Evolutionary conservation across 2,888 invertebrate species (phyloP).

Genomic region (Emesis russula): DNA sequence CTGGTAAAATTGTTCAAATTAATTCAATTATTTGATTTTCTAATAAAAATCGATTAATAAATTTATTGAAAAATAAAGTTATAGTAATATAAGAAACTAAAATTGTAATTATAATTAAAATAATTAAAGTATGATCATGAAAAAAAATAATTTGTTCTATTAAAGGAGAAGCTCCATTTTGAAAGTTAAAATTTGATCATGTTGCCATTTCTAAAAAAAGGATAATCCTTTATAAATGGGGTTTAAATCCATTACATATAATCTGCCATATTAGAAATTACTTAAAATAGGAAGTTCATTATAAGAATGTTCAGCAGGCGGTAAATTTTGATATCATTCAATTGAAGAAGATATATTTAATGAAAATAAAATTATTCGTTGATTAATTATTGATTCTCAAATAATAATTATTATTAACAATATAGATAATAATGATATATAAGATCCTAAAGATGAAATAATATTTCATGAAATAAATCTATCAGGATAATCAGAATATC

Average conservation of each 20-base stretch:
- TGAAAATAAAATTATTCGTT: slow-evolving; percentile 94
- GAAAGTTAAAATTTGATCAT: slow-evolving; percentile 96
- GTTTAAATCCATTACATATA: slow-evolving; percentile 97
- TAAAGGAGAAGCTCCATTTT: slow-evolving; percentile 96
- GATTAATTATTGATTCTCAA: slow-evolving; percentile 96
- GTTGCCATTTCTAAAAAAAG: slow-evolving; percentile 97
- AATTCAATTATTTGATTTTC: slow-evolving; percentile 96
- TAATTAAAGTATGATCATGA: slow-evolving; percentile 96
- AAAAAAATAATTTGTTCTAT: slow-evolving; percentile 97
- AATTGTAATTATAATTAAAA: slow-evolving; percentile 96
- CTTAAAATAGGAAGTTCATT: slow-evolving; percentile 96
- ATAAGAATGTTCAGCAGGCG: slow-evolving; percentile 96
- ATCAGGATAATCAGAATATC: slow-evolving; percentile 97
- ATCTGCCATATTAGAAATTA: slow-evolving; percentile 96
- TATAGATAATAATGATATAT: slow-evolving; percentile 96
- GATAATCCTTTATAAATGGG: slow-evolving; percentile 96
- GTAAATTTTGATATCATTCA: slow-evolving; percentile 96
- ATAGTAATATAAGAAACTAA: slow-evolving; percentile 96
- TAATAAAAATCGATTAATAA: slow-evolving; percentile 95
- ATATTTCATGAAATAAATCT: slow-evolving; percentile 97
- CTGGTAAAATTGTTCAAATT: slow-evolving; percentile 91
- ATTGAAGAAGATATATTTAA: slow-evolving; percentile 95
- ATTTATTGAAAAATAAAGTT: slow-evolving; percentile 96
- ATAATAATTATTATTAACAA: slow-evolving; percentile 96
- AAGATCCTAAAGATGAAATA: slow-evolving; percentile 92